Evolutionary conservation across 2,888 invertebrate species (phyloP).

Genomic region (Agrochola circellaris): DNA sequence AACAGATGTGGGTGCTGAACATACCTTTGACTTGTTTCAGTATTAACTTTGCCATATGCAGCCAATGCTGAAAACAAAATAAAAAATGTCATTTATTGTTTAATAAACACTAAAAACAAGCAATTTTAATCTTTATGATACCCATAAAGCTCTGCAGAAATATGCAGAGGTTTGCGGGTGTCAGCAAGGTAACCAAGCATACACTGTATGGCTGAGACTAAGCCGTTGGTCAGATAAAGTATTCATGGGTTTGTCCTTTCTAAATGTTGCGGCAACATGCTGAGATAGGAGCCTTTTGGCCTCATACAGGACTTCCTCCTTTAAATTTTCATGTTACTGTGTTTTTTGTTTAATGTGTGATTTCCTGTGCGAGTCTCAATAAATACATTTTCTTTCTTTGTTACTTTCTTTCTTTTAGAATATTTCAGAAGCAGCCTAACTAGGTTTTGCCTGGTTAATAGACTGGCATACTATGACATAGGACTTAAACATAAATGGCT

Average conservation of each 20-base stretch:
- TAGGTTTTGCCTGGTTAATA: neutral
- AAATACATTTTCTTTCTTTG: no score
- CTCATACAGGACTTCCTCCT: no score
- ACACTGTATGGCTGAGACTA: neutral
- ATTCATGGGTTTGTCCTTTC: neutral
- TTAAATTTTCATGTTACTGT: no score
- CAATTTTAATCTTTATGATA: neutral
- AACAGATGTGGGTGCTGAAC: conserved; percentile 44
- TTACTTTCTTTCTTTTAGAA: no score
- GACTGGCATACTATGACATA: neutral
- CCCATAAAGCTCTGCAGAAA: no score
- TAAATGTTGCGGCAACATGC: no score
- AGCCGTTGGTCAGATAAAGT: no score
- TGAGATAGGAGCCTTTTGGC: no score
- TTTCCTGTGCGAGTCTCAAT: no score
- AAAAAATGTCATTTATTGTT: conserved; percentile 1
- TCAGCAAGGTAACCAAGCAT: neutral
- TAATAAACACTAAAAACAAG: neutral
- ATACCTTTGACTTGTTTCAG: conserved; percentile 97
- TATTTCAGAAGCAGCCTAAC: neutral
- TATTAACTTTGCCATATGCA: conserved; percentile 97
- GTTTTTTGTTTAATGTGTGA: no score
- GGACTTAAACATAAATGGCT: neutral
- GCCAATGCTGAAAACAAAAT: conserved; percentile 95
- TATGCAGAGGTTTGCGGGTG: neutral